phyloP scores from a whole-genome alignment of 2,888 invertebrate genomes.

The Latrodectus elegans region DNA sequence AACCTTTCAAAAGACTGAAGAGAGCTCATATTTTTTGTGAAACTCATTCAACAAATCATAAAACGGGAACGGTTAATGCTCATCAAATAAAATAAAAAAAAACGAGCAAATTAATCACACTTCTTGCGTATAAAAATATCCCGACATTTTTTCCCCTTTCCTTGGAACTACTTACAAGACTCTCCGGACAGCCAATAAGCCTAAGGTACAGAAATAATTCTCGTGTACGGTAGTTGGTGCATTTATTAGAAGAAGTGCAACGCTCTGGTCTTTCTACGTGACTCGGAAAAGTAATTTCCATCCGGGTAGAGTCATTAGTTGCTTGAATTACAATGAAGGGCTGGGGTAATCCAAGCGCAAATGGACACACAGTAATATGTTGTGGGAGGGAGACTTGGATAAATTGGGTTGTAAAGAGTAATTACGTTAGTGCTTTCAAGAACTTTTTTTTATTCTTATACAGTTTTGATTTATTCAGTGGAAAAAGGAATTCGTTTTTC shows the following conservation, averaged over 20 bases:
- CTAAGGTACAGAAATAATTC: constrained; percentile 25
- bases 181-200: constrained; percentile 5
- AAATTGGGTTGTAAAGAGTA: constrained; percentile 59
- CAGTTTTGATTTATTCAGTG: constrained; percentile 44
- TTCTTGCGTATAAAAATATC: constrained; percentile 28
- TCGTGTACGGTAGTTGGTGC: constrained; percentile 5
- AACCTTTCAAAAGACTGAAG: constrained; percentile 7
- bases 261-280: constrained; percentile 45
- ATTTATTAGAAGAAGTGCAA: constrained; percentile 43
- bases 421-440: constrained; percentile 43
- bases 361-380: constrained; percentile 33
- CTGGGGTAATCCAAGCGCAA: constrained; percentile 16
- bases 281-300: constrained; percentile 38
- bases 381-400: not conserved
- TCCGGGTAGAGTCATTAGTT: constrained; percentile 49
- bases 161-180: not conserved
- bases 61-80: constrained; percentile 34
- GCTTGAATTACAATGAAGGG: constrained; percentile 44
- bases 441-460: constrained; percentile 40
- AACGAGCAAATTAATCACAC: constrained; percentile 72
- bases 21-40: constrained; percentile 8
- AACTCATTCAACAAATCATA: constrained; percentile 24
- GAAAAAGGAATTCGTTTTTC: not conserved
- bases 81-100: constrained; percentile 73
- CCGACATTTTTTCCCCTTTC: constrained; percentile 6